phyloP scores from a whole-genome alignment of 2,797 vertebrate genomes.

The Valencia hispanica region DNA sequence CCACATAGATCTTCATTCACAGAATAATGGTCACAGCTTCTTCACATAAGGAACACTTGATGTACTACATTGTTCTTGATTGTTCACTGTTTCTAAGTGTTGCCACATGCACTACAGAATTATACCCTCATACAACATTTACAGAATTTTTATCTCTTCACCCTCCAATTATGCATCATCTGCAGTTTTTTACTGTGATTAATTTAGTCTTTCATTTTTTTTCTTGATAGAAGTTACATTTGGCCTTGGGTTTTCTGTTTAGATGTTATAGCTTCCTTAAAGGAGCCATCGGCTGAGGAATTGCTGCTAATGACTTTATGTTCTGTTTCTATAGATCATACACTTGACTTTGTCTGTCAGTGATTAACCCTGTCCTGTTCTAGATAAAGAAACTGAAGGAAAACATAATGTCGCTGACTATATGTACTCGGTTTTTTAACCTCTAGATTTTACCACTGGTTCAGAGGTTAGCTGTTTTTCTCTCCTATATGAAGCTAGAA shows the following conservation, averaged over 20 bases:
- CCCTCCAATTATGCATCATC: too few species aligned
- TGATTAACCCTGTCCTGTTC: background rate
- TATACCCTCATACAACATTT: too few species aligned
- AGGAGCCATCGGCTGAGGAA: background rate
- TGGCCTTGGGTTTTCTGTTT: background rate
- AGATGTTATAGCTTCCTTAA: background rate
- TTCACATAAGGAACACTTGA: too few species aligned
- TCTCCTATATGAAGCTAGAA: background rate
- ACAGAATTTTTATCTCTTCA: too few species aligned
- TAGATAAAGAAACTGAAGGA: background rate
- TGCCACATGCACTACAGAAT: too few species aligned
- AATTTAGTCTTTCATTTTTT: background rate
- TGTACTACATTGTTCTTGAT: too few species aligned
- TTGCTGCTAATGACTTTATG: background rate
- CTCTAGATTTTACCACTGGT: too few species aligned
- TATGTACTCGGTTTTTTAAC: too few species aligned
- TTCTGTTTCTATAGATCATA: background rate
- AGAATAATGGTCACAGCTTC: too few species aligned
- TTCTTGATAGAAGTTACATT: background rate
- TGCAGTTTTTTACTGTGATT: background rate
- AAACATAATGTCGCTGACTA: too few species aligned
- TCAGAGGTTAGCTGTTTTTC: background rate
- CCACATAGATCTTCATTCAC: too few species aligned
- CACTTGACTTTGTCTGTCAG: background rate
- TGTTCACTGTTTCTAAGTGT: too few species aligned